These are phyloP conservation scores for Ischnus inquisitorius DNA, from an alignment of 2,888 invertebrate genomes.

Conservation along the genomic window DNA sequence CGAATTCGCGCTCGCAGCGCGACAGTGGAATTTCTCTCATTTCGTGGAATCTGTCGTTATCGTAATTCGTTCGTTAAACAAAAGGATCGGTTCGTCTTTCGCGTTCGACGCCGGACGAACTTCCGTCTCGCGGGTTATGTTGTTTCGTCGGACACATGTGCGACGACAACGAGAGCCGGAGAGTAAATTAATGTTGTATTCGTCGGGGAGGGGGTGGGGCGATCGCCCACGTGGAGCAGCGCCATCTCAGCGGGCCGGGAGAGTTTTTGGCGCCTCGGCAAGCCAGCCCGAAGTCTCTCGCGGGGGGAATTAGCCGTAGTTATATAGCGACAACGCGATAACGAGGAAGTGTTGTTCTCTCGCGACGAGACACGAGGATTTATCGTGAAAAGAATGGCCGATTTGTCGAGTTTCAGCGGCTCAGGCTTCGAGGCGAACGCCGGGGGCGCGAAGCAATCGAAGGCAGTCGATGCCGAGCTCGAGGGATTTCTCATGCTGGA, in stretches of 20 bases:
- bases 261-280: too few relatives aligned
- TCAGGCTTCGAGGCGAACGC: slow-evolving; percentile 74
- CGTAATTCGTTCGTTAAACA: not conserved
- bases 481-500: slow-evolving; percentile 94
- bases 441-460: slow-evolving; percentile 80
- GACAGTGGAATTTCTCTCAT: slow-evolving; percentile 90
- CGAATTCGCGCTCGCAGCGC: slow-evolving; percentile 90
- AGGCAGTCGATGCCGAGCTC: slow-evolving; percentile 89
- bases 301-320: not conserved
- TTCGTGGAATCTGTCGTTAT: slow-evolving; percentile 62
- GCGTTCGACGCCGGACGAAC: not conserved
- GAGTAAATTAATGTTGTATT: not conserved
- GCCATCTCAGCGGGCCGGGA: not conserved
- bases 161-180: not conserved
- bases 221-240: not conserved
- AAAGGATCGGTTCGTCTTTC: not conserved
- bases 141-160: slow-evolving; percentile 6
- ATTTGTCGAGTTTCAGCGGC: slow-evolving; percentile 75
- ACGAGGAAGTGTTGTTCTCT: not conserved
- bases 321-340: slow-evolving; percentile 29
- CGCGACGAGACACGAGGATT: slow-evolving; percentile 46
- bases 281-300: not conserved
- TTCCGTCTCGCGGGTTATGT: not conserved
- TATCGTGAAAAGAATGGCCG: slow-evolving; percentile 76
- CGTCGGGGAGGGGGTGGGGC: too few relatives aligned